phyloP scores from a whole-genome alignment of 2,888 invertebrate species.

The Fabriciana adippe region DNA sequence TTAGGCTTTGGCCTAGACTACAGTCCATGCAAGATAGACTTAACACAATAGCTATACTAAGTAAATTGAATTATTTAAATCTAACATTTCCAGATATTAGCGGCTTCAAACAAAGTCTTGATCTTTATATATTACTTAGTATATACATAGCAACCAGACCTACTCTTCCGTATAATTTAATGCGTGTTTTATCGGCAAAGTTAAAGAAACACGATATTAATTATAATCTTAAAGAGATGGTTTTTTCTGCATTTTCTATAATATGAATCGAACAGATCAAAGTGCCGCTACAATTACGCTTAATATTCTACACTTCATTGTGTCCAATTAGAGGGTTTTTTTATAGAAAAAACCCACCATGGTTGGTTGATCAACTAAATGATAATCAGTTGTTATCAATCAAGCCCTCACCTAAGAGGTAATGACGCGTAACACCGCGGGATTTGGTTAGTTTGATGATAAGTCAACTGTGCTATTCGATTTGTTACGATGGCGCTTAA shows the following conservation, averaged over 20 bases:
- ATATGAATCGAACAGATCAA: constrained; percentile 35
- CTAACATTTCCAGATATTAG: no score
- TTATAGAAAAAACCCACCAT: constrained; percentile 26
- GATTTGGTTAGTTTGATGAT: constrained; percentile 65
- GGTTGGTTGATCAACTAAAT: constrained; percentile 53
- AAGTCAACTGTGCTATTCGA: constrained; percentile 47
- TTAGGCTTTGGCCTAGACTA: no score
- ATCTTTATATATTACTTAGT: no score
- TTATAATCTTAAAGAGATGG: constrained; percentile 1
- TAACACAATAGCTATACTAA: no score
- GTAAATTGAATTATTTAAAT: no score
- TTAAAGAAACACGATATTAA: constrained; percentile 13
- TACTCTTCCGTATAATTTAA: constrained; percentile 8
- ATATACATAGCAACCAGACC: background rate
- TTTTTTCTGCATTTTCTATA: constrained; percentile 28
- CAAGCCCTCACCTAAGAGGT: constrained; percentile 60
- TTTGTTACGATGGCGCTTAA: constrained; percentile 18
- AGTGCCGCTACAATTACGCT: constrained; percentile 35
- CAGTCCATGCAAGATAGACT: no score
- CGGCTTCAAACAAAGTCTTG: no score
- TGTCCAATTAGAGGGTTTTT: constrained; percentile 35
- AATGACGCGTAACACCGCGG: constrained; percentile 62
- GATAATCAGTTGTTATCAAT: constrained; percentile 60
- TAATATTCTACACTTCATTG: constrained; percentile 37
- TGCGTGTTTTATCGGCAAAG: constrained; percentile 19